A percentile compares a stretch with the other conserved stretches of the same genome.
Conservation (phyloP, 2,797 vertebrate genomes). For the Schizopygopsis pylzovi region DNA sequence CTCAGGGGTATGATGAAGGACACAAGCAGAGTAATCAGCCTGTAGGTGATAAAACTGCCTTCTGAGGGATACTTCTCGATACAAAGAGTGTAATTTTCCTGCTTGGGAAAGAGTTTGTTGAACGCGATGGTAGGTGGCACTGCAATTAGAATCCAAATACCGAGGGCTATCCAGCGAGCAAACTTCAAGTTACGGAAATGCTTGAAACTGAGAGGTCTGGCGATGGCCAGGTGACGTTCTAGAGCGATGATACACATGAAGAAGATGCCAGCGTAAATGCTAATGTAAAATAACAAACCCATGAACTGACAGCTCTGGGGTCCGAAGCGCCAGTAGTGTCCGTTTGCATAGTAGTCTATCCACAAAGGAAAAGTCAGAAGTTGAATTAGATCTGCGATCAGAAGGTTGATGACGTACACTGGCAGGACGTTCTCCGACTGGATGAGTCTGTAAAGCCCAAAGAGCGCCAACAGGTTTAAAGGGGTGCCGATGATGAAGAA, state of each 20-base stretch:
- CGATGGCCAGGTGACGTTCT: slow-evolving; percentile 62
- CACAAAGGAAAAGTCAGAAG: slow-evolving; percentile 60
- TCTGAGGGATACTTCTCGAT: slow-evolving; percentile 62
- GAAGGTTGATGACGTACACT: slow-evolving; percentile 62
- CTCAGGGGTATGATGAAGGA: slow-evolving; percentile 61
- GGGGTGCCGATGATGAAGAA: slow-evolving; percentile 59
- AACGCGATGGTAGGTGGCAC: slow-evolving; percentile 47
- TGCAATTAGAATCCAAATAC: slow-evolving; percentile 50
- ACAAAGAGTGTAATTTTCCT: slow-evolving; percentile 55
- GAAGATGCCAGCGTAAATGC: slow-evolving; percentile 57
- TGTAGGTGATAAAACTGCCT: slow-evolving; percentile 51
- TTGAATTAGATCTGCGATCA: slow-evolving; percentile 62
- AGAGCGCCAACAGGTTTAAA: slow-evolving; percentile 58
- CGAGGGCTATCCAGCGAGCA: slow-evolving; percentile 35
- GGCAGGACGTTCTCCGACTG: slow-evolving; percentile 61
- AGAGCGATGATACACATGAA: slow-evolving; percentile 63
- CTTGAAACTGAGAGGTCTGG: slow-evolving; percentile 55
- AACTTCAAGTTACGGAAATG: slow-evolving; percentile 47
- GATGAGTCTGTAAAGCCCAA: slow-evolving; percentile 60
- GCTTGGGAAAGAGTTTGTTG: slow-evolving; percentile 40
- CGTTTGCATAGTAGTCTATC: slow-evolving; percentile 62
- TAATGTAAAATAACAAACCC: slow-evolving; percentile 57
- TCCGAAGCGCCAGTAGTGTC: slow-evolving; percentile 59
- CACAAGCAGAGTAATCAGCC: slow-evolving; percentile 59
- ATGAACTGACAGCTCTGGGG: slow-evolving; percentile 41